Conservation (phyloP, 2,888 invertebrate genomes). For the Cerastoderma edule region DNA sequence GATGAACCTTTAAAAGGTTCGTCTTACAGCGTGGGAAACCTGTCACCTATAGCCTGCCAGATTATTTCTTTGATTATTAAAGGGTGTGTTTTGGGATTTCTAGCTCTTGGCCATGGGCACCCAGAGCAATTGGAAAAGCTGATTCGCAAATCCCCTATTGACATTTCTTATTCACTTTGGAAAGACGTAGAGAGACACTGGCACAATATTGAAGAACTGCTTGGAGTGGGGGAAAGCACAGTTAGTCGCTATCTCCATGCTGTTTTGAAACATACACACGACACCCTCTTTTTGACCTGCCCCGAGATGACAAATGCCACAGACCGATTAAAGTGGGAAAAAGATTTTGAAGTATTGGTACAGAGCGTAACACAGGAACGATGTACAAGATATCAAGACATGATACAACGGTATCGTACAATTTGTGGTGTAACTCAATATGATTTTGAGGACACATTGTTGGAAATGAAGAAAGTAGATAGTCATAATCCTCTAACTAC, state of each 20-base stretch:
- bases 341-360: conserved; percentile 14
- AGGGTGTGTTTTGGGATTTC: conserved; percentile 39
- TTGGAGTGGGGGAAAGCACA: conserved; percentile 17
- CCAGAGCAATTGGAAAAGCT: conserved; percentile 1
- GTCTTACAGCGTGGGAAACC: conserved; percentile 15
- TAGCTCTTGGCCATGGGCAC: conserved; percentile 17
- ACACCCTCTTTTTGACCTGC: conserved; percentile 8
- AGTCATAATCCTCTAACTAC: neutral
- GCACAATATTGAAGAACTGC: conserved; percentile 16
- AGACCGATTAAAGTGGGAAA: conserved; percentile 26
- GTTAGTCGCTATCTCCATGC: conserved; percentile 26
- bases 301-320: neutral
- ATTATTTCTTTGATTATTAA: conserved; percentile 30
- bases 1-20: too few relatives aligned
- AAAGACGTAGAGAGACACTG: neutral
- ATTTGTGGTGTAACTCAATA: neutral
- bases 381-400: conserved; percentile 18
- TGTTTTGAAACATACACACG: neutral
- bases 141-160: neutral
- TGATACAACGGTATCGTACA: neutral
- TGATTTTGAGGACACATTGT: neutral
- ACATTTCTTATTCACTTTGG: neutral
- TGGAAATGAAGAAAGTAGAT: conserved; percentile 4
- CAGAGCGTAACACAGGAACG: conserved; percentile 13
- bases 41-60: conserved; percentile 30